Conservation (phyloP, 1,140 invertebrate genomes). For the Papilio xuthus region DNA sequence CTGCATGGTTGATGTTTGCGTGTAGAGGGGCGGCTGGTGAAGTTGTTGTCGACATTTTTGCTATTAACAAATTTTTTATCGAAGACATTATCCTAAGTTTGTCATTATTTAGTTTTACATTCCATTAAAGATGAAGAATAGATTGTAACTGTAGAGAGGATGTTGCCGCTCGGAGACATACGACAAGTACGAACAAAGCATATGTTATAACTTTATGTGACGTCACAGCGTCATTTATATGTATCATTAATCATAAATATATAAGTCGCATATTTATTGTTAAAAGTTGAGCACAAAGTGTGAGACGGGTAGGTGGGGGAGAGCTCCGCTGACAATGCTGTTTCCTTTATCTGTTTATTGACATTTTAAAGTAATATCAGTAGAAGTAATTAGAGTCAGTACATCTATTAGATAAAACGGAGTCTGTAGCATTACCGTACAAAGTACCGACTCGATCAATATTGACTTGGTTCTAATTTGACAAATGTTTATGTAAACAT, state of each 20-base stretch:
- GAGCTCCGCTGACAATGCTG: background rate
- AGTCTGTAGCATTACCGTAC: background rate
- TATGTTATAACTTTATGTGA: no score
- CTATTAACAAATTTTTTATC: background rate
- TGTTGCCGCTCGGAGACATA: background rate
- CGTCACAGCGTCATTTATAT: no score
- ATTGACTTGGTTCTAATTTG: no score
- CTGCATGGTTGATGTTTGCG: no score
- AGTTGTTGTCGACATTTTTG: no score
- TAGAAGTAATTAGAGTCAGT: no score
- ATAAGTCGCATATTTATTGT: background rate
- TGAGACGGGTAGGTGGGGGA: background rate
- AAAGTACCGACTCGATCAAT: no score
- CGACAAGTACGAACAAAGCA: background rate
- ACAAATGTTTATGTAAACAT: no score
- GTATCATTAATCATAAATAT: no score
- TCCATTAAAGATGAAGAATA: background rate
- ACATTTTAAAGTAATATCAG: background rate
- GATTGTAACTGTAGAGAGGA: no score
- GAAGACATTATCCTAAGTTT: background rate
- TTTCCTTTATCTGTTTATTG: background rate
- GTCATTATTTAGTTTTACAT: slow-evolving; percentile 7
- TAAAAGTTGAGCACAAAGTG: slow-evolving; percentile 1
- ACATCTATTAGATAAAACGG: background rate
- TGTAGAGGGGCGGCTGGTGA: no score